phyloP scores from a whole-genome alignment of 2,888 invertebrate species.

The Agyllia agylla region DNA sequence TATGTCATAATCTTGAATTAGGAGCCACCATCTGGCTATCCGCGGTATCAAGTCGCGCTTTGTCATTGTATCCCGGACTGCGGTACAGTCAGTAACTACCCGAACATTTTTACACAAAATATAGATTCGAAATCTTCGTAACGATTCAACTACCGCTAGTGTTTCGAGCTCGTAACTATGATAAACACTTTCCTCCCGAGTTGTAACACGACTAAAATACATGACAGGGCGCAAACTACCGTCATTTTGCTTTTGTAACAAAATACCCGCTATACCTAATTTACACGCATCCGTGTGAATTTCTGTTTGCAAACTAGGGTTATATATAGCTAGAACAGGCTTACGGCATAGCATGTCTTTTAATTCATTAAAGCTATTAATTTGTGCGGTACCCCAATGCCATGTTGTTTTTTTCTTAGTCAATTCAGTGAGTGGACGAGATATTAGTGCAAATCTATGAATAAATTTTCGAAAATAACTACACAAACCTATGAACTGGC shows the following conservation, averaged over 20 bases:
- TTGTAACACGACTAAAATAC: not conserved
- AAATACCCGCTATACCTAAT: not conserved
- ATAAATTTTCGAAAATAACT: slow-evolving; percentile 1
- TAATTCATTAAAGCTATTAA: not conserved
- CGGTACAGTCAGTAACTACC: not conserved
- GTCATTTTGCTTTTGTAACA: not conserved
- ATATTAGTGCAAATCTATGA: not conserved
- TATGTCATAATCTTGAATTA: not conserved
- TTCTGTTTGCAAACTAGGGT: not conserved
- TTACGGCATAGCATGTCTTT: not conserved
- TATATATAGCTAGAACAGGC: not conserved
- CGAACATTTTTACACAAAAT: not conserved
- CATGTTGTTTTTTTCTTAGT: not conserved
- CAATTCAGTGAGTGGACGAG: not conserved
- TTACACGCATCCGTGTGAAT: slow-evolving; percentile 10
- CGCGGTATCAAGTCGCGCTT: not conserved
- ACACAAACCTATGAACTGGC: not conserved
- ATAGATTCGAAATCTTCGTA: not conserved
- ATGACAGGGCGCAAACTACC: not conserved
- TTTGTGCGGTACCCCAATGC: not conserved
- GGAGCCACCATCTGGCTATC: not conserved
- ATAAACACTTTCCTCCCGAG: not conserved
- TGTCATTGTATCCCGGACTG: not conserved
- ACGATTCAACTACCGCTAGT: not conserved
- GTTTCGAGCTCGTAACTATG: not conserved